Percentiles rank a stretch among this genome's conserved stretches.
Conservation (phyloP, 2,113 vertebrate genomes). For the Donacobius atricapilla region DNA sequence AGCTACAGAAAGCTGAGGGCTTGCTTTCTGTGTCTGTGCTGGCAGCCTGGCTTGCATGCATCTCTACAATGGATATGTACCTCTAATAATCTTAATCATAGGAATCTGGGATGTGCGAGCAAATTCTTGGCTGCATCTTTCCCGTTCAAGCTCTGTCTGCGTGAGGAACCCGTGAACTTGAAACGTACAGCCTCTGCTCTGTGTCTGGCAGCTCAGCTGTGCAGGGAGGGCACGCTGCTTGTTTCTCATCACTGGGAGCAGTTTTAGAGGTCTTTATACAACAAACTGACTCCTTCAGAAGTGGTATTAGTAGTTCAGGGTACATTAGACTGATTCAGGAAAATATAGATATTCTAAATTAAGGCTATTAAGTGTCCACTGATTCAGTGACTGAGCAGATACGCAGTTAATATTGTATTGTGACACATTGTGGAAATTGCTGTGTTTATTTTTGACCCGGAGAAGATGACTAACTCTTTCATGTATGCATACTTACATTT, state of each 20-base stretch:
- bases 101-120: neutral
- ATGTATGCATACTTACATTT: conserved; percentile 18
- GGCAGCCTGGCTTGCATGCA: neutral
- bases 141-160: neutral
- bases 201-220: neutral
- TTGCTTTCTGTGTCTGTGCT: neutral
- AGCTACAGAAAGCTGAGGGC: neutral
- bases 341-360: neutral
- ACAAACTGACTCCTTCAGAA: neutral
- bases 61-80: neutral
- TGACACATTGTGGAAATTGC: conserved; percentile 53
- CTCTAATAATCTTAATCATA: neutral
- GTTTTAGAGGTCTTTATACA: neutral
- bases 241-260: neutral
- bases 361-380: neutral
- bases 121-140: neutral
- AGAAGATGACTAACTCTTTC: conserved; percentile 56
- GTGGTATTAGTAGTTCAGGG: neutral
- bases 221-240: neutral
- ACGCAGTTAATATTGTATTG: conserved; percentile 35
- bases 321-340: neutral
- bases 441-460: conserved; percentile 59
- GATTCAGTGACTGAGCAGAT: neutral
- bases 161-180: neutral
- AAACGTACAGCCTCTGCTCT: neutral